Evolutionary conservation across 92 coral and sea anemone genomes (phyloP).

Genomic region (Paramuricea clavata): DNA sequence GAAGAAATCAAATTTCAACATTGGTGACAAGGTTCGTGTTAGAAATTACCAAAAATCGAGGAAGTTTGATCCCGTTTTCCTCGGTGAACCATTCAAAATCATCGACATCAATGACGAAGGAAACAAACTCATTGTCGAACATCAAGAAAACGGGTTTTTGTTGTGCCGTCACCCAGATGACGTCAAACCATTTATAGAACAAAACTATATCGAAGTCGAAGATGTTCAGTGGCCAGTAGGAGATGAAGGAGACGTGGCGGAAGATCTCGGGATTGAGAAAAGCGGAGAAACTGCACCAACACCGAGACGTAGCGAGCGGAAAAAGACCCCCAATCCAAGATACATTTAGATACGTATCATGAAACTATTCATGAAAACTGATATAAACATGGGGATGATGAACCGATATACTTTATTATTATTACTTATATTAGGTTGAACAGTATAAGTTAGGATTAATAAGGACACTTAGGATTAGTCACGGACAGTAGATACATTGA

Average conservation of each 20-base stretch:
- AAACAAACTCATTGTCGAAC: neutral
- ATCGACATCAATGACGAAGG: constrained; percentile 16
- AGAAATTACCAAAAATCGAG: constrained; percentile 6
- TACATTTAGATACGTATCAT: neutral
- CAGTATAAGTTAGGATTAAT: no score
- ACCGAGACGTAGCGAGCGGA: neutral
- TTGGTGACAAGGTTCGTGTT: neutral
- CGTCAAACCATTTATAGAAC: neutral
- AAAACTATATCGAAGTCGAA: neutral
- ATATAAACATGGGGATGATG: neutral
- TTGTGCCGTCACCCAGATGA: neutral
- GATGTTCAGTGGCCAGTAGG: constrained; percentile 3
- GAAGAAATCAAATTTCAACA: neutral
- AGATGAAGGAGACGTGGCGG: neutral
- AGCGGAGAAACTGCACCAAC: neutral
- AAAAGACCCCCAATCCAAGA: neutral
- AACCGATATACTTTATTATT: neutral
- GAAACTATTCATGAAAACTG: neutral
- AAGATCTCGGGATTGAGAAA: neutral
- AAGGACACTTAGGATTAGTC: no score
- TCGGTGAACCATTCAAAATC: neutral
- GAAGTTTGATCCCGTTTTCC: constrained; percentile 8
- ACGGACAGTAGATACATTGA: no score
- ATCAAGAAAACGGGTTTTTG: neutral
- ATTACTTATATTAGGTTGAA: neutral